Base-by-base conservation (phyloP, 2,113 vertebrate genomes). In the Scomber scombrus region DNA sequence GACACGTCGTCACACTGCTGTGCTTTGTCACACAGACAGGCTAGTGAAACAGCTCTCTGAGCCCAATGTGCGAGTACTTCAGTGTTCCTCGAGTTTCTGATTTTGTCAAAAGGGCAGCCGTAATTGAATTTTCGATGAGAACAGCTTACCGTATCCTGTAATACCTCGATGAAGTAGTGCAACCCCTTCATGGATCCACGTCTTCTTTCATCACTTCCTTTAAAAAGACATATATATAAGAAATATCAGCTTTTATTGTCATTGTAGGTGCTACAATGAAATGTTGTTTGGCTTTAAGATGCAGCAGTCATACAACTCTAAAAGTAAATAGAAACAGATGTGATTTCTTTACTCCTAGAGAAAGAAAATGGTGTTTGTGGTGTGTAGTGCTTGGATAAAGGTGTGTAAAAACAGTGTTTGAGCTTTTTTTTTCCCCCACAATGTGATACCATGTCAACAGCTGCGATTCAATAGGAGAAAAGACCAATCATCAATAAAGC, bases 91-190 rank as follows among this genome's bases (percentile, higher is more conserved):
- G 51, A 55, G 23, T 26, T 40, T 88, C 66, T 52, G 31, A 56
- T 71, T 79, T 67, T 34, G 68, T 43, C 10, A 18, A 64, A 71
- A 19, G 75, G 49, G 23, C 55, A n/a, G 60, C 34, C 16, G 12
- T 31, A 75, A 80, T 80, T 75, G 65, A 80, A 66, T 80, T 60
- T 66, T 65, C 50, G 18, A 86, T 69, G 49, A 79, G 49, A 47
- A 71, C 55, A 71, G 19, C 56, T 54, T 58, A 64, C 45, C 63
- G 23, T 50, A 49, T 34, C 80, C 50, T 13, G 14, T 31, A 62
- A 62, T 46, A 49, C 15, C 29, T 47, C 21, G 58, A 63, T 50
- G 47, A 61, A 34, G 60, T 10, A 50, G 21, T 40, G 21, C 34
- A n/a, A 1, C n/a, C 62, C 16, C 45, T 67, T 67, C 40, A 40